Evolutionary conservation across 2,888 invertebrate genomes (phyloP).

Genomic region (Trichogramma dendrolimi): DNA sequence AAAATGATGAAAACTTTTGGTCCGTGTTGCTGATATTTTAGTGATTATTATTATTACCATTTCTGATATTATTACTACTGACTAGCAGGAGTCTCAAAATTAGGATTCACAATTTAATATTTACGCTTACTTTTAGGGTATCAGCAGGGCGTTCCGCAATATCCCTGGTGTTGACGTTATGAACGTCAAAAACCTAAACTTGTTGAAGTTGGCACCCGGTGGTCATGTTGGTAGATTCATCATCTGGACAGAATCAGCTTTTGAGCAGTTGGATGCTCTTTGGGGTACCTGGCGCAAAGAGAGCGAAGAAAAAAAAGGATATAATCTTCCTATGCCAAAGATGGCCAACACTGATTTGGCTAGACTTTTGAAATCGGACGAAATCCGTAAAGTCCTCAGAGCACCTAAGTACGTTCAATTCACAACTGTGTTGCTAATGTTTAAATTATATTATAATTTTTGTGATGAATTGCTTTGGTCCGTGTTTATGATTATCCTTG

Average conservation of each 20-base stretch:
- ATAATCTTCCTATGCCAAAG: constrained; percentile 93
- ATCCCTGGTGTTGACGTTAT: constrained; percentile 95
- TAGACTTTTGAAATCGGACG: constrained; percentile 88
- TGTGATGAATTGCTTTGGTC: constrained; percentile 40
- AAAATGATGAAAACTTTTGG: not conserved
- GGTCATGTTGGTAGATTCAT: constrained; percentile 97
- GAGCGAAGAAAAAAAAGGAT: constrained; percentile 62
- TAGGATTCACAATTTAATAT: no score
- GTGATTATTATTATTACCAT: not conserved
- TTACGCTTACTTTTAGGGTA: constrained; percentile 58
- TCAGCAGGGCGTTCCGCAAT: constrained; percentile 95
- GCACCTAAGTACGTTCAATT: constrained; percentile 62
- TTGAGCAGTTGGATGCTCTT: constrained; percentile 83
- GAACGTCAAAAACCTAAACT: constrained; percentile 84
- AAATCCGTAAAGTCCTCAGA: constrained; percentile 89
- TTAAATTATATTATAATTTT: not conserved
- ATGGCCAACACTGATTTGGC: constrained; percentile 96
- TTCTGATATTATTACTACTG: not conserved
- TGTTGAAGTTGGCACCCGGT: constrained; percentile 93
- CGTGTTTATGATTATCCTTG: constrained; percentile 42
- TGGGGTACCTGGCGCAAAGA: constrained; percentile 87
- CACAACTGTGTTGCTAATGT: not conserved
- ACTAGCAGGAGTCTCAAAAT: no score
- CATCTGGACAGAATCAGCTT: constrained; percentile 98
- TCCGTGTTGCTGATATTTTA: not conserved